Evolutionary conservation across 2,113 vertebrate genomes (phyloP).

Genomic region (Labrus mixtus): DNA sequence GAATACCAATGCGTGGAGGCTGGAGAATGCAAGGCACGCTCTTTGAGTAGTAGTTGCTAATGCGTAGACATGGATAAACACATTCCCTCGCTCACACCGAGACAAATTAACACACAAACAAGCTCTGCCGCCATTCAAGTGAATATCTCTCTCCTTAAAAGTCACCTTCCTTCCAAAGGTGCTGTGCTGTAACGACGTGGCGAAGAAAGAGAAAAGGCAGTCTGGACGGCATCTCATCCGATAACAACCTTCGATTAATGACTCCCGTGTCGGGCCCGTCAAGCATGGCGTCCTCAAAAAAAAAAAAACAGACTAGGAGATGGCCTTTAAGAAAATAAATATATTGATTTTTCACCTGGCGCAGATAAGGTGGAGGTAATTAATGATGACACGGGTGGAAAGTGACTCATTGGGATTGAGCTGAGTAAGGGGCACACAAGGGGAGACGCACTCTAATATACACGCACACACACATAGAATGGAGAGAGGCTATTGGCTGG

Average conservation of each 20-base stretch:
- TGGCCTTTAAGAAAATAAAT: slow-evolving; percentile 76
- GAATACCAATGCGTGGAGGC: slow-evolving; percentile 27
- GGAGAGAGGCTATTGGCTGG: slow-evolving; percentile 33
- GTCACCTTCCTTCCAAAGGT: slow-evolving; percentile 69
- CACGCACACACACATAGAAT: background rate
- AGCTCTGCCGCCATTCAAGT: slow-evolving; percentile 37
- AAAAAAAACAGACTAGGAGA: slow-evolving; percentile 57
- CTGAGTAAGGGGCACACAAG: slow-evolving; percentile 33
- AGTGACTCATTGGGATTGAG: slow-evolving; percentile 61
- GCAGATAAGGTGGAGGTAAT: slow-evolving; percentile 73
- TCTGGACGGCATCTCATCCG: slow-evolving; percentile 26
- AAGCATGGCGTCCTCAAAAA: slow-evolving; percentile 52
- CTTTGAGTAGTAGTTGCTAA: slow-evolving; percentile 2
- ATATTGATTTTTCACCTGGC: slow-evolving; percentile 67
- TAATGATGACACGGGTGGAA: slow-evolving; percentile 67
- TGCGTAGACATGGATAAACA: background rate
- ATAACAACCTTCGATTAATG: slow-evolving; percentile 76
- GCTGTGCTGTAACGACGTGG: slow-evolving; percentile 31
- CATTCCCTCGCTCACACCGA: background rate
- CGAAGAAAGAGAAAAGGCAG: slow-evolving; percentile 56
- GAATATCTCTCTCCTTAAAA: slow-evolving; percentile 59
- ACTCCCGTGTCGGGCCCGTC: slow-evolving; percentile 27
- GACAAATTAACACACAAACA: background rate
- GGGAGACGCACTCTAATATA: background rate
- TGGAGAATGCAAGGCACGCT: slow-evolving; percentile 16